A percentile compares a stretch with the other conserved stretches of the same genome.
phyloP scores from a whole-genome alignment of 1,140 invertebrate species.

The Arctopsyche grandis region DNA sequence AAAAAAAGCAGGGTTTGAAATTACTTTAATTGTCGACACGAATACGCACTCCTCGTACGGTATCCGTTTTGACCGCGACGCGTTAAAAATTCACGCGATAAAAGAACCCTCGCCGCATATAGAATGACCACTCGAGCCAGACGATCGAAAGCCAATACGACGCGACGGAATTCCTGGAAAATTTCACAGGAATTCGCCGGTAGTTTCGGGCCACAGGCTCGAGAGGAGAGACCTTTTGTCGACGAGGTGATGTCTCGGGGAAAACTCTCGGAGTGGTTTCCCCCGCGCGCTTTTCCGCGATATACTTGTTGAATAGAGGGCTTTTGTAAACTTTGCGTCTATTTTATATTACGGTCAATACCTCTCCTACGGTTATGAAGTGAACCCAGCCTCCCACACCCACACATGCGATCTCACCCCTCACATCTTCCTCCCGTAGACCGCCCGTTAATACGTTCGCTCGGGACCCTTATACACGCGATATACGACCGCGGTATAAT shows the following conservation, averaged over 20 bases:
- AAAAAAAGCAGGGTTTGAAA: no score
- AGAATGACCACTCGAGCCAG: neutral
- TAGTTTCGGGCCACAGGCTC: neutral
- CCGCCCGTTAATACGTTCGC: no score
- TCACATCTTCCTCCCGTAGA: neutral
- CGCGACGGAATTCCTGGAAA: neutral
- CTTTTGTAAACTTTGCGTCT: conserved; percentile 35
- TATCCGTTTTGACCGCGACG: neutral
- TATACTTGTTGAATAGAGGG: conserved; percentile 39
- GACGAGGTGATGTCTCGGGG: no score
- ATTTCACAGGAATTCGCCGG: neutral
- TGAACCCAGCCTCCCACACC: neutral
- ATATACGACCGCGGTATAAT: neutral
- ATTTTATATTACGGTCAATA: conserved; percentile 42
- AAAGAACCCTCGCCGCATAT: neutral
- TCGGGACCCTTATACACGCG: no score
- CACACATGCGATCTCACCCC: no score
- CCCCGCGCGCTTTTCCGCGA: conserved; percentile 9
- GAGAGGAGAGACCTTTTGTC: no score
- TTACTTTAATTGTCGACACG: conserved; percentile 16
- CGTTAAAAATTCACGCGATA: conserved; percentile 11
- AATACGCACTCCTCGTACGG: neutral
- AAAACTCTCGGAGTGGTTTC: no score
- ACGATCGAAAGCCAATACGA: neutral
- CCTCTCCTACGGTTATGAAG: conserved; percentile 22